Base-by-base conservation (phyloP, 2,113 vertebrate species). In the Patagioenas fasciata region DNA sequence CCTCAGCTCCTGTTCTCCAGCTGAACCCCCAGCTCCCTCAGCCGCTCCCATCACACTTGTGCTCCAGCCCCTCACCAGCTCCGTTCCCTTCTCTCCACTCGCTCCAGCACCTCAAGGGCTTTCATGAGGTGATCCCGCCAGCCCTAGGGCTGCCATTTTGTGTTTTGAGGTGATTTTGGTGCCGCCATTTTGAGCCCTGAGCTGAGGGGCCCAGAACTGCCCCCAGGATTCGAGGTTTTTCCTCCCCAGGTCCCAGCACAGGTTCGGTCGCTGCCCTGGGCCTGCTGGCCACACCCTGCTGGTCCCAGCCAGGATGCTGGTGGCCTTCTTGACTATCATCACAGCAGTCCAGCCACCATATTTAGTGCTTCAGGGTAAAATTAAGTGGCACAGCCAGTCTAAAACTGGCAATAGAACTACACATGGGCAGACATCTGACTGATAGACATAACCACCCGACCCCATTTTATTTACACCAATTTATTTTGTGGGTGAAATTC, bases 381-480 rank as follows among this genome's bases (percentile, higher is more conserved):
- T 58, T 11, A 54, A 69, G 56, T 6, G 64, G 66, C 34, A 56
- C 6, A 79, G 25, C 15, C 34, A 51, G 19, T 3, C 36, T 16
- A 40, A 64, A 79, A 51, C 19, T 34, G 53, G 47, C 34, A n/a
- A 6, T 5, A 70, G 56, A 60, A 32, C 31, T n/a, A 23, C 25
- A 25, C 10, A 4, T 3, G 26, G 40, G 19, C 21, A 66, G 29
- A 51, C 32, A 8, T 8, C 50, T 73, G 38, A 6, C 67, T 48
- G 67, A 65, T 3, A 70, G 44, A 51, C 20, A 13, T 2, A 73
- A 53, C 10, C 44, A 38, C 6, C 57, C 26, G 44, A 51, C 11
- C 58, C 64, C 4, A 1, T 32, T n/a, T 50, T 15, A 57, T 57
- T 34, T 47, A 44, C 25, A 51, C 18, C 0, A 0, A 12, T 42